Percentiles rank a stretch among this genome's conserved stretches.
Conservation (phyloP, 2,888 invertebrate species). For the Linnaemya vulpina region DNA sequence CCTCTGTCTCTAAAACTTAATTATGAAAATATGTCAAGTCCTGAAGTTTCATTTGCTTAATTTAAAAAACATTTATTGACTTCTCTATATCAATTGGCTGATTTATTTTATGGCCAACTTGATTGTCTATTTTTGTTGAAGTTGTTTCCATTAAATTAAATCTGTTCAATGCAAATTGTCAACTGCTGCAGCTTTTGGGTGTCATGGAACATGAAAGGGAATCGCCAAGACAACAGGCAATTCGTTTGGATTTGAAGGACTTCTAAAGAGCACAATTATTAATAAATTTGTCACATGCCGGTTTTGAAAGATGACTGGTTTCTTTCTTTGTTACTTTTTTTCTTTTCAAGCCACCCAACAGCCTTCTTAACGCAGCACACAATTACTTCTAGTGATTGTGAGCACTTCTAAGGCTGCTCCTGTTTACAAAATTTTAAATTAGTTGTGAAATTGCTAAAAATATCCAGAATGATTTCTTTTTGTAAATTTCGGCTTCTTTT, state of each 20-base stretch:
- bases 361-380: not conserved
- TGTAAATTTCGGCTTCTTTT: not conserved
- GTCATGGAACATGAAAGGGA: not conserved
- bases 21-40: no score
- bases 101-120: no score
- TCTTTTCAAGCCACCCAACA: not conserved
- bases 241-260: slow-evolving; percentile 33
- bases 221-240: slow-evolving; percentile 21
- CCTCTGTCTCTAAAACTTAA: no score
- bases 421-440: slow-evolving; percentile 34
- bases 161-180: not conserved
- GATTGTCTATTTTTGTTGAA: no score
- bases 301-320: slow-evolving; percentile 19
- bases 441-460: not conserved
- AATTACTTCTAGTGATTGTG: slow-evolving; percentile 19
- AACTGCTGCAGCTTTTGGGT: not conserved
- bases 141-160: not conserved
- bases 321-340: not conserved
- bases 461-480: not conserved
- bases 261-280: slow-evolving; percentile 1
- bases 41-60: no score
- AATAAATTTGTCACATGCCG: not conserved
- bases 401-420: slow-evolving; percentile 57
- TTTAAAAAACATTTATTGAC: no score
- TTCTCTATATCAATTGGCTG: no score